Base-by-base conservation (phyloP, 2,888 invertebrate genomes). In the Schizotus pectinicornis region DNA sequence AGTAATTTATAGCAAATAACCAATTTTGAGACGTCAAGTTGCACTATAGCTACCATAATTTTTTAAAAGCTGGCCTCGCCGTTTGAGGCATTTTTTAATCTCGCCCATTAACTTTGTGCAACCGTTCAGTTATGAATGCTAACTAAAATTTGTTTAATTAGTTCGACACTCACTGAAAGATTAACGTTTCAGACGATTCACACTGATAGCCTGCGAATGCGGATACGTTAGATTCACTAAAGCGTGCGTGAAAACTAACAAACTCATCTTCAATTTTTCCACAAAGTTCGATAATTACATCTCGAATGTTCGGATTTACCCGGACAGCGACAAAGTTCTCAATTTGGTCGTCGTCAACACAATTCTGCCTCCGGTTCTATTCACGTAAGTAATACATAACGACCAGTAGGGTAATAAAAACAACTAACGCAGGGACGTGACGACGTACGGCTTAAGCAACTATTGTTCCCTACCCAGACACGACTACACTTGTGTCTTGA, bases 191-290 rank as follows among this genome's bases (percentile, higher is more conserved):
- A 85, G 84, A 68, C 76, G 87, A 68, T 61, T 87, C 46, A 84
- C 85, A 11, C 84, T 82, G 12, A 79, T 84, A 64, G 86, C 85
- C 6, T 85, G 85, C 69, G 86, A 87, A 77, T 84, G 84, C 78
- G 88, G 88, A 3, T 78, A 82, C 56, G 78, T 87, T 1, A 80
- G 81, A 69, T 70, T 87, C n/a, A 75, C 81, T 46, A 74, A 82
- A 62, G 80, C 85, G 2, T 80, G 83, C 67, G 79, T 81, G 3
- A 74, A 76, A 64, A 80, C 80, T 34, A 77, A 80, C 69, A 80
- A 81, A 67, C 74, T 86, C 14, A 60, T 81, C 7, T 76, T 78
- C 63, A 79, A 73, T 47, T 85, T 84, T 80, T 76, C 78, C n/a
- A 77, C 84, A 30, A 78, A 80, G 71, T 83, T 83, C 63, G 79